A percentile compares a stretch with the other conserved stretches of the same genome.
Conservation (phyloP, 1,140 invertebrate species). For the Tetranychus cinnabarinus region DNA sequence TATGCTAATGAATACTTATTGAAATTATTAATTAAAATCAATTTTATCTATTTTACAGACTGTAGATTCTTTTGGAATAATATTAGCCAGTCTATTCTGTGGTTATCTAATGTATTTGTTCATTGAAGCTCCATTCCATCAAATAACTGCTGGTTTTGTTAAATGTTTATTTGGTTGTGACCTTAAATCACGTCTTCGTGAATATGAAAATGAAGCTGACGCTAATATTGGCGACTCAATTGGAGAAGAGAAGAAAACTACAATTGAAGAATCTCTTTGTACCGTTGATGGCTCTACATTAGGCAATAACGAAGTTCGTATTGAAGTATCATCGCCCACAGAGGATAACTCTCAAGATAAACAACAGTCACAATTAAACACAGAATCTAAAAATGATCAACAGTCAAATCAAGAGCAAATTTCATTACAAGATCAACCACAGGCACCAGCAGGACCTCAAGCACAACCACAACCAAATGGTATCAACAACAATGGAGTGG, state of each 20-base stretch:
- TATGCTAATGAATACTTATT: no score
- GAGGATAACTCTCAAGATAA: neutral
- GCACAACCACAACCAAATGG: no score
- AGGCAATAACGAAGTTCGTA: neutral
- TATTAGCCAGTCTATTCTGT: neutral
- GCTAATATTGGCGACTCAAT: neutral
- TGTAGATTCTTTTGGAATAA: neutral
- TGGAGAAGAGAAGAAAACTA: neutral
- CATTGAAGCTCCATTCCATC: neutral
- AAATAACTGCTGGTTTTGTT: neutral
- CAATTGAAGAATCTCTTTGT: neutral
- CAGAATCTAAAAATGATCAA: neutral
- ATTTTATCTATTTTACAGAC: neutral
- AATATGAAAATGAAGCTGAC: neutral
- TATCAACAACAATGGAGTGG: neutral
- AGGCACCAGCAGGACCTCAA: no score
- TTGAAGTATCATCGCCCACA: neutral
- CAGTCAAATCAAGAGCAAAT: neutral
- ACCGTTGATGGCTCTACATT: neutral
- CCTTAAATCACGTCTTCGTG: neutral
- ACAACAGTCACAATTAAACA: neutral
- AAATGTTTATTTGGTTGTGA: neutral
- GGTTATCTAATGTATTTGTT: neutral
- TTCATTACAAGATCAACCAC: no score
- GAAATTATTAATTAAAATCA: neutral